Base-by-base conservation (phyloP, 2,888 invertebrate species). In the Eristalis tenax region DNA sequence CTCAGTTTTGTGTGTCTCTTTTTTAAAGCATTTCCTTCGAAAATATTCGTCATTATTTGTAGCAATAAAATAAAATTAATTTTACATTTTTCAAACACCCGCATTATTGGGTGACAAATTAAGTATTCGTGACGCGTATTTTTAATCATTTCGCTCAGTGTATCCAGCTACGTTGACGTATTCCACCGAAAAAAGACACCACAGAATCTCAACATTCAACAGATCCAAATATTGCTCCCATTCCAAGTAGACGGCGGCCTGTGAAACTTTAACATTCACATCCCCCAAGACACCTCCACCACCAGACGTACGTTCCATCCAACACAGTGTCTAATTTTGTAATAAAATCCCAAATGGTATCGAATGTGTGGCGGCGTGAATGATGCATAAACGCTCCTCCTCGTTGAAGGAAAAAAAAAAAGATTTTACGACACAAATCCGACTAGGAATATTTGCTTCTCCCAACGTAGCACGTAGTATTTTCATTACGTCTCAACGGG, bases 401-500 rank as follows among this genome's bases (percentile, higher is more conserved):
- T 50, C 50, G 50, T 50, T 50, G 50, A 50, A 50, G 22, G 38
- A 65, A 78, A 78, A 77, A 63, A 66, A 70, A 69, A 28, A 81
- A 82, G 68, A 73, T 76, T 85, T 81, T 82, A 85, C 76, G 82
- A 85, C 77, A 79, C 64, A 57, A 64, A 71, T 32, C 6, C 59
- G 79, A 79, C 64, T 75, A 73, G 90, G 90, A 90, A 89, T 57
- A 50, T 50, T 40, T 64, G 76, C 13, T 89, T 90, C 89, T 90
- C 89, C 87, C 68, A 65, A 65, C 23, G 18, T 65, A 65, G 32
- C 32, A 28, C 32, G 22, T 28, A 23, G 64, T 64, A 65, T 65
- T 64, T 74, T 65, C 63, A 64, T 73, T 43, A 73, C 64, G 70
- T 80, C 66, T 73, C 35, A 43, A 15, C 26, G 26, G 59, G 59